Base-by-base conservation (phyloP, 1,140 invertebrate genomes). In the Eufriesea mexicana region DNA sequence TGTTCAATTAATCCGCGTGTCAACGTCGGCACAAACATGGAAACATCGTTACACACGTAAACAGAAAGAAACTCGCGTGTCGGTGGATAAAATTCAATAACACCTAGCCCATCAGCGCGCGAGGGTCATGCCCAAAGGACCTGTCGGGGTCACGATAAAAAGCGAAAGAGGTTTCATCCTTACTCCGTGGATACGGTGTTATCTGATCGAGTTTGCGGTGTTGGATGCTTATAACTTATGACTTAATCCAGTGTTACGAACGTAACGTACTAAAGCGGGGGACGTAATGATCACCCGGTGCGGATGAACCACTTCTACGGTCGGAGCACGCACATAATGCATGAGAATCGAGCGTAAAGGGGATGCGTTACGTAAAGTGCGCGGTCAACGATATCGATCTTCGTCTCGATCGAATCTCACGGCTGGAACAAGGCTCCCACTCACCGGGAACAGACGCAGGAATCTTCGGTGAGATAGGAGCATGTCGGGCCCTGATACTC, bases 171-270 rank as follows among this genome's bases (percentile, higher is more conserved):
- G n/a, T 51, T 10, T 79, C 84, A 84, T 85, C 66, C 64, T 35
- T 25, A 67, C 64, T 28, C 61, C 71, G 18, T 35, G 61, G 74
- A 82, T 70, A 73, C 66, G 78, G 83, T 86, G 81, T 84, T 86
- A 84, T 84, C 87, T 83, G 84, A 87, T 88, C 74, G 71, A 47
- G 57, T 54, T 45, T 54, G 20, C 61, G 66, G 64, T 79, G 68
- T 68, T 66, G 55, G 47, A 47, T 62, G 84, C 84, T 89, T 90
- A 87, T 85, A 84, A 91, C 84, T 92, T 93, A 93, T 92, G 90
- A 90, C 92, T 93, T 92, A 93, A 93, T 93, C 91, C 90, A 79
- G 80, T 70, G 89, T 90, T 90, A 75, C 86, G 79, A 85, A 75
- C 83, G 72, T 74, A 72, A 85, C 73, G 86, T 83, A 87, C 73